phyloP scores from a whole-genome alignment of 1,140 invertebrate species.

The Colletes gigas region DNA sequence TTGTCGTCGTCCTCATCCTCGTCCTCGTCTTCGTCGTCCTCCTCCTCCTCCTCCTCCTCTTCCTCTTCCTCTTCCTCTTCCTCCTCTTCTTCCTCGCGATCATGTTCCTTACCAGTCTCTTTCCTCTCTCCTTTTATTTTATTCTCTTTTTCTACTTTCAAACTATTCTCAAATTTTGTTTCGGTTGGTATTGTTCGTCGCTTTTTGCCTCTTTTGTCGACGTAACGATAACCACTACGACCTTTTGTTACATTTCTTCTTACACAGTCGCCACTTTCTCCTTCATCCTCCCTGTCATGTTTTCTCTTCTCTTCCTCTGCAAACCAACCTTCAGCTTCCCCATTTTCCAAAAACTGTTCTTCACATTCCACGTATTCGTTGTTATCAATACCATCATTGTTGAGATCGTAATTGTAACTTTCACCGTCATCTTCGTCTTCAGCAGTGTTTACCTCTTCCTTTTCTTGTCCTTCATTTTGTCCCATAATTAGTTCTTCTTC shows the following conservation, averaged over 20 bases:
- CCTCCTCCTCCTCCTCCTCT: neutral
- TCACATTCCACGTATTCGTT: neutral
- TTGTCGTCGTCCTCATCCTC: neutral
- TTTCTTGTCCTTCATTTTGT: neutral
- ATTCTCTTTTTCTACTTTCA: neutral
- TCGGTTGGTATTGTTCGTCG: neutral
- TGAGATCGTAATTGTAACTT: slow-evolving; percentile 28
- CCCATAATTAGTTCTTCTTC: slow-evolving; percentile 24
- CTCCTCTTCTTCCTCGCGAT: neutral
- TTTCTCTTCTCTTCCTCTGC: neutral
- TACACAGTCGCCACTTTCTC: neutral
- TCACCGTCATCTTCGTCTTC: slow-evolving; percentile 41
- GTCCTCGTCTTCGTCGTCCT: neutral
- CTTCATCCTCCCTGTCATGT: neutral
- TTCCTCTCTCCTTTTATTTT: neutral
- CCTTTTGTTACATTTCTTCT: neutral
- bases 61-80: neutral
- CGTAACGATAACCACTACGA: neutral
- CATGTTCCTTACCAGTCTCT: neutral
- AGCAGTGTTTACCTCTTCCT: slow-evolving; percentile 1
- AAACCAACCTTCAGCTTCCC: neutral
- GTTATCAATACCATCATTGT: slow-evolving; percentile 1
- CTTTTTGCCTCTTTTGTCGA: neutral
- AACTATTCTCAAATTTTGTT: neutral
- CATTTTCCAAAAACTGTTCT: neutral